Percentiles rank a stretch among this genome's conserved stretches.
Evolutionary conservation across 2,888 invertebrate genomes (phyloP).

Genomic region (Pollenia labialis): DNA sequence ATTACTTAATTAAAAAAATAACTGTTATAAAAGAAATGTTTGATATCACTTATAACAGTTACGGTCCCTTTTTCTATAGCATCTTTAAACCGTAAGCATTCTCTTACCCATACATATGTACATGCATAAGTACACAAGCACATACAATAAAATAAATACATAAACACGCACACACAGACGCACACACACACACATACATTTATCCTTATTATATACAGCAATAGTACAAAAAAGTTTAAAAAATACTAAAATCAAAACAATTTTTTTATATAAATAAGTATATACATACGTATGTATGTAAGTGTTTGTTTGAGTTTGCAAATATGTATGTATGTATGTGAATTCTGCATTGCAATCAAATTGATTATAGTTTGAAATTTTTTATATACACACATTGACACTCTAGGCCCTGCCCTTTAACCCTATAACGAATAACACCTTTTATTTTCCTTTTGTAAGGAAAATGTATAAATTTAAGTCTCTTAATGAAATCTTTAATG

Average conservation of each 20-base stretch:
- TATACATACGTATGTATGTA: not conserved
- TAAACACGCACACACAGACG: too few relatives aligned
- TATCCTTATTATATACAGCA: not conserved
- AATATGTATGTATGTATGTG: not conserved
- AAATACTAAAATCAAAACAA: not conserved
- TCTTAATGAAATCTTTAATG: too few relatives aligned
- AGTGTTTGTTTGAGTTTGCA: not conserved
- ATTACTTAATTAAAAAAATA: too few relatives aligned
- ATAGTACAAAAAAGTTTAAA: not conserved
- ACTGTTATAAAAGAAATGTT: too few relatives aligned
- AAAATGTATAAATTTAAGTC: too few relatives aligned
- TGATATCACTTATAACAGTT: too few relatives aligned
- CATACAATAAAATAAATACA: not conserved
- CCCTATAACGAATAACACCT: too few relatives aligned
- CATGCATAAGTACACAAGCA: not conserved
- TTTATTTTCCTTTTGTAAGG: too few relatives aligned
- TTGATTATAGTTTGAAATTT: conserved; percentile 7
- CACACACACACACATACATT: too few relatives aligned
- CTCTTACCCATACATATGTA: conserved; percentile 20
- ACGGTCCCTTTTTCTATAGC: conserved; percentile 42
- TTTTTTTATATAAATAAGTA: not conserved
- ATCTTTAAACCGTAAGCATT: conserved; percentile 59
- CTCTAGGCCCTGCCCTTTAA: not conserved
- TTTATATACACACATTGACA: not conserved
- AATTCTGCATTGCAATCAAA: conserved; percentile 4